Base-by-base conservation (phyloP, 2,888 invertebrate species). In the Zaprionus obscuricornis region DNA sequence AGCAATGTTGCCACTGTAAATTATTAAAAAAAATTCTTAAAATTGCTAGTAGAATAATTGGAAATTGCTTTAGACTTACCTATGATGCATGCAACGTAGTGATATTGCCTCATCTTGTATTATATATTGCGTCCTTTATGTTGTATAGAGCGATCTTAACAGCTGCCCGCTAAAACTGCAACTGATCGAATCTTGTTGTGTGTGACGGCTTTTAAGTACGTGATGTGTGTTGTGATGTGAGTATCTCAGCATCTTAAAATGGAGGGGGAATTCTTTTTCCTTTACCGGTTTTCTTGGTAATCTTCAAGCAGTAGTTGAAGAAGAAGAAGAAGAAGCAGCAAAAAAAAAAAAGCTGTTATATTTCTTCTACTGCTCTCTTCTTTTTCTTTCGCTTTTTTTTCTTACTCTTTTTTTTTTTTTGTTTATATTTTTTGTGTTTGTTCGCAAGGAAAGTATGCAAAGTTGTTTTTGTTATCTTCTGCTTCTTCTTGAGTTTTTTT, bases 201-300 rank as follows among this genome's bases (percentile, higher is more conserved):
- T 40, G 46, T 39, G 39, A 46, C 43, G 52, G 49, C 74, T 81
- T 81, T n/a, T n/a, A 69, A 69, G 69, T 69, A 69, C 43, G 42
- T 14, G 43, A 36, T 26, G 18, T 40, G 31, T 34, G 8, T 42
- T 14, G 16, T 18, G 24, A 17, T 4, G 7, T 5, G 71, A 69
- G 68, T 71, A 51, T 51, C 60, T 31, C n/a, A 24, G 55, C 55
- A 16, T 13, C 29, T 20, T 20, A 33, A 27, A 33, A 42, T 46
- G n/a, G 34, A 14, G 40, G 75, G 66, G 56, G 69, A 64, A 50
- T 79, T 84, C 81, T 84, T 63, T 49, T 31, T 52, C 60, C 52
- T 69, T 64, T 76, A 83, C 84, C 84, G 74, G 78, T 84, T 84
- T 83, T 77, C 77, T 67, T 52, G 42, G 59, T 59, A 46, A 56